Evolutionary conservation across 1,140 invertebrate species (phyloP).

Genomic region (Ostrea edulis): DNA sequence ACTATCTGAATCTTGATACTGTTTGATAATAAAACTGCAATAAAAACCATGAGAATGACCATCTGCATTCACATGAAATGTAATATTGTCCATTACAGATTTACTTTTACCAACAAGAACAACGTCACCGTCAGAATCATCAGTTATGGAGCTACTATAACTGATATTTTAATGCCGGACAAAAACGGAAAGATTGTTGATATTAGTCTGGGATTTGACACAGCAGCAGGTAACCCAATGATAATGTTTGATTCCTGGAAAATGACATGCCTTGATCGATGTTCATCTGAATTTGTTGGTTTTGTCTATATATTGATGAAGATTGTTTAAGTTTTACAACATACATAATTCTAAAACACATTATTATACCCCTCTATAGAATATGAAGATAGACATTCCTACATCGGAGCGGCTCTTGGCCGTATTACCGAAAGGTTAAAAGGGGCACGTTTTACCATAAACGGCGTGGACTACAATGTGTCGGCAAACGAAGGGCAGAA

Average conservation of each 20-base stretch:
- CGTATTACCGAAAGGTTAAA: conserved; percentile 82
- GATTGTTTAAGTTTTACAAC: not conserved
- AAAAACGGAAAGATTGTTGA: conserved; percentile 85
- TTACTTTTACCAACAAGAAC: conserved; percentile 71
- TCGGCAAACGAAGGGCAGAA: conserved; percentile 85
- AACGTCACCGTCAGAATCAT: conserved; percentile 67
- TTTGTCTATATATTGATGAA: not conserved
- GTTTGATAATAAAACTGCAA: too few species aligned
- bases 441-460: conserved; percentile 85
- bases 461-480: conserved; percentile 85
- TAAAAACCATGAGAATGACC: too few species aligned
- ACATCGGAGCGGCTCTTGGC: conserved; percentile 61
- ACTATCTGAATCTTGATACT: too few species aligned
- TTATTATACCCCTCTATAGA: not conserved
- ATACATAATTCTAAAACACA: not conserved
- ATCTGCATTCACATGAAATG: too few species aligned
- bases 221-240: conserved; percentile 82
- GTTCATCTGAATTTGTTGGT: not conserved
- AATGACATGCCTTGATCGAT: too few species aligned
- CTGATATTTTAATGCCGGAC: conserved; percentile 87
- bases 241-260: not conserved
- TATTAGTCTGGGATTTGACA: conserved; percentile 89
- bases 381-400: conserved; percentile 57
- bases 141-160: conserved; percentile 87
- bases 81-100: conserved; percentile 59